A percentile compares a stretch with the other conserved stretches of the same genome.
phyloP scores from a whole-genome alignment of 2,113 vertebrate species.

The Boulengerochromis microlepis region DNA sequence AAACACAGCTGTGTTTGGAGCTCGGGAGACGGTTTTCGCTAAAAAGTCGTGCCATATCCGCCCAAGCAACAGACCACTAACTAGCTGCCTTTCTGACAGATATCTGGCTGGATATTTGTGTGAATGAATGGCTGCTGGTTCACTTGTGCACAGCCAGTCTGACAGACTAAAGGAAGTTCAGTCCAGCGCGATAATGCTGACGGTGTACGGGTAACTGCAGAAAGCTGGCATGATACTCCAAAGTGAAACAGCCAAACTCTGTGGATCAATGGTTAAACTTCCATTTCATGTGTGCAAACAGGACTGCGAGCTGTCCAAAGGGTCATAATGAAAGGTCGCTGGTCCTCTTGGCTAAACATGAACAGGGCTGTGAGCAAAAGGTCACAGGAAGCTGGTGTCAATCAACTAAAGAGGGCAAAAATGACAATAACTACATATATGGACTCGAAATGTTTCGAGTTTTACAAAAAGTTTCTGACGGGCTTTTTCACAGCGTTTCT shows the following conservation, averaged over 20 bases:
- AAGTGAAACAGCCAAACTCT: background rate
- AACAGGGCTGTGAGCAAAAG: slow-evolving; percentile 33
- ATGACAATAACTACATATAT: background rate
- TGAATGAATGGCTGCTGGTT: slow-evolving; percentile 7
- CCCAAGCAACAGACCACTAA: slow-evolving; percentile 39
- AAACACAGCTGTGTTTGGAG: slow-evolving; percentile 63
- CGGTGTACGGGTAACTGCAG: background rate
- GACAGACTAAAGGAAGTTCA: background rate
- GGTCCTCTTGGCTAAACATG: slow-evolving; percentile 44
- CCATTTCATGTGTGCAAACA: background rate
- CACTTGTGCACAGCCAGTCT: background rate
- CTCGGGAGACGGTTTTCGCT: slow-evolving; percentile 18
- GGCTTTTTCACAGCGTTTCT: background rate
- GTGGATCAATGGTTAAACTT: background rate
- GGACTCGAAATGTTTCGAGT: background rate
- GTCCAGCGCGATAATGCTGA: background rate
- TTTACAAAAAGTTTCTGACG: background rate
- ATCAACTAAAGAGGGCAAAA: background rate
- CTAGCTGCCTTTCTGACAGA: slow-evolving; percentile 19
- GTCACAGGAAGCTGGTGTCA: background rate
- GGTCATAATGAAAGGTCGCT: slow-evolving; percentile 36
- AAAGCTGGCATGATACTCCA: background rate
- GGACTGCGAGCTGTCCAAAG: slow-evolving; percentile 8
- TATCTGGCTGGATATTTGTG: slow-evolving; percentile 24
- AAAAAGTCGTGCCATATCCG: slow-evolving; percentile 32